Evolutionary conservation across 1,140 invertebrate species (phyloP).

Genomic region (Diorhabda carinulata): DNA sequence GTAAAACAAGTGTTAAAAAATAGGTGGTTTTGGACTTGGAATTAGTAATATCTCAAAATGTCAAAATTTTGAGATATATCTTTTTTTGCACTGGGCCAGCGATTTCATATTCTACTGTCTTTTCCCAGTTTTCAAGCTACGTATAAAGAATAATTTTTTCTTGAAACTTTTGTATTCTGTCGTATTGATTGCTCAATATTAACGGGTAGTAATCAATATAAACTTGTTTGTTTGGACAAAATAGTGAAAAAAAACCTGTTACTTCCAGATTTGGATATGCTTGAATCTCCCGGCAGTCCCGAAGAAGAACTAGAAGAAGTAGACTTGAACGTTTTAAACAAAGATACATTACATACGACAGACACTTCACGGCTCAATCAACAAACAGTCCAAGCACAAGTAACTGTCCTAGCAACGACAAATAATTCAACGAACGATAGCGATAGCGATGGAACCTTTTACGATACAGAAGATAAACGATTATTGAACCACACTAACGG

Average conservation of each 20-base stretch:
- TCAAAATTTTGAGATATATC: no score
- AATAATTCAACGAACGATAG: conserved; percentile 40
- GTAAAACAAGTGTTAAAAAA: no score
- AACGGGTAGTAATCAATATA: no score
- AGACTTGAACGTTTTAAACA: conserved; percentile 30
- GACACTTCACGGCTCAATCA: not conserved
- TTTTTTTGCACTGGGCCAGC: no score
- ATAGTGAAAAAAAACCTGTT: not conserved
- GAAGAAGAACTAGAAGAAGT: conserved; percentile 52
- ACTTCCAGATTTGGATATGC: conserved; percentile 50
- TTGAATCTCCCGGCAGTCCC: conserved; percentile 63
- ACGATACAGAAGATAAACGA: conserved; percentile 50
- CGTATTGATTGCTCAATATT: no score
- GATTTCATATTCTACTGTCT: no score
- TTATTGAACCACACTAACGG: not conserved
- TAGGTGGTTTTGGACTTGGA: no score
- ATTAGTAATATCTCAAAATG: no score
- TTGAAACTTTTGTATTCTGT: no score
- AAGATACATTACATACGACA: conserved; percentile 21
- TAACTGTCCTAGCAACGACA: conserved; percentile 3
- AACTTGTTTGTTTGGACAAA: no score
- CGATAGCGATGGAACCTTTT: conserved; percentile 54
- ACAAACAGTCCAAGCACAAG: not conserved
- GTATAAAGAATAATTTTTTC: no score
- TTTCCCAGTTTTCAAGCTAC: no score